Conservation (phyloP, 2,797 vertebrate genomes). For the Anguilla pacifica region DNA sequence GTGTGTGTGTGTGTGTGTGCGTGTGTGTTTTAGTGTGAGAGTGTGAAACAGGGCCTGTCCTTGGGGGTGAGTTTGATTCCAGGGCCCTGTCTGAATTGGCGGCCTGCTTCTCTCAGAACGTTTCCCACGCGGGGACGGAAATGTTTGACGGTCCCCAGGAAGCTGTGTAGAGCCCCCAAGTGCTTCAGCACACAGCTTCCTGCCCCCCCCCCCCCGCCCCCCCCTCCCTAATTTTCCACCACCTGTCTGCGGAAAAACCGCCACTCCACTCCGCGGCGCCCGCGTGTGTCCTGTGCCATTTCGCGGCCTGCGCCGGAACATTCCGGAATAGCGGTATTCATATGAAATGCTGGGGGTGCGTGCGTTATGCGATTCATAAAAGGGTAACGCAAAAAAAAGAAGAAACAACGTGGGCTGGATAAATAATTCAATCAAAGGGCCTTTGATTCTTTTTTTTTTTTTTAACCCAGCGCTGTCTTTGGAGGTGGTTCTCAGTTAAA, state of each 20-base stretch:
- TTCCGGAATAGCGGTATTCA: not conserved
- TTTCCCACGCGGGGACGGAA: not conserved
- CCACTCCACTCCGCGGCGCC: no score
- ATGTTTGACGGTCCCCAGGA: not conserved
- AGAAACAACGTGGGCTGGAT: not conserved
- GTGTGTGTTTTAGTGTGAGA: no score
- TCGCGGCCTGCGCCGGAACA: not conserved
- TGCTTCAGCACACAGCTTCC: not conserved
- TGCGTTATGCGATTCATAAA: not conserved
- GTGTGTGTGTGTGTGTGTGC: conserved; percentile 15
- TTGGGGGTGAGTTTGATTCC: conserved; percentile 14
- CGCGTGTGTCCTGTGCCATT: no score
- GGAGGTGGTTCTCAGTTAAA: conserved; percentile 1
- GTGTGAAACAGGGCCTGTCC: conserved; percentile 1
- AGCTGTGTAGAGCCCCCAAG: not conserved
- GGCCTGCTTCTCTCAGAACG: conserved; percentile 29
- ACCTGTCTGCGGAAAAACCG: no score
- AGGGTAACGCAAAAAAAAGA: not conserved
- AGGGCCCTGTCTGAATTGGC: conserved; percentile 25
- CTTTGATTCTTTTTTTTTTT: not conserved
- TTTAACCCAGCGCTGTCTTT: not conserved
- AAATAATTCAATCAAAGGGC: not conserved
- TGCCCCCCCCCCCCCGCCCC: no score
- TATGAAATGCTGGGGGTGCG: not conserved
- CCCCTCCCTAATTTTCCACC: not conserved